Conservation (phyloP, 2,113 vertebrate genomes). For the Thinocorus orbignyianus region DNA sequence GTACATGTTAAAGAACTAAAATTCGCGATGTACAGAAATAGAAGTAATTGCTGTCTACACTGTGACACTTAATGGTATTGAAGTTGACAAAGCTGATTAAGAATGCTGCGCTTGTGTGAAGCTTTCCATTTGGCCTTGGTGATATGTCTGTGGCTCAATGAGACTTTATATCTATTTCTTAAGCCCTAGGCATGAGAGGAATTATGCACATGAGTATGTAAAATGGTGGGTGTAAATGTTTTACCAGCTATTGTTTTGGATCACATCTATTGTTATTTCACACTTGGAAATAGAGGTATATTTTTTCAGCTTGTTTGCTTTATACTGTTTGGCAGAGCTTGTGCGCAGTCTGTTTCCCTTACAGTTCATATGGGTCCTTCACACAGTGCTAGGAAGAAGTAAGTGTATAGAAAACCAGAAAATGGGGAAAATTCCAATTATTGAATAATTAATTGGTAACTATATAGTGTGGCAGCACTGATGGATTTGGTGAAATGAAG, state of each 20-base stretch:
- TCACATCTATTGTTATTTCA: background rate
- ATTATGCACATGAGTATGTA: background rate
- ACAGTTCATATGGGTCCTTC: background rate
- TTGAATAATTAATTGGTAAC: background rate
- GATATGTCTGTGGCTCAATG: background rate
- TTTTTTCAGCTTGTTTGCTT: background rate
- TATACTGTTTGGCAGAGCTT: background rate
- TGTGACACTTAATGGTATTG: background rate
- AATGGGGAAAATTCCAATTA: background rate
- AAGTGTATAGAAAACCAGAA: background rate
- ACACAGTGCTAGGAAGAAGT: background rate
- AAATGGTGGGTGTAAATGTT: background rate
- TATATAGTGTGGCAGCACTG: background rate
- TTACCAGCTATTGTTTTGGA: background rate
- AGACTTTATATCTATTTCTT: background rate
- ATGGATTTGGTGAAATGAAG: background rate
- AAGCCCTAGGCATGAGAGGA: background rate
- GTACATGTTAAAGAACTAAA: background rate
- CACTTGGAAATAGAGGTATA: background rate
- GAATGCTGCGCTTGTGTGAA: background rate
- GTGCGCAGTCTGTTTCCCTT: background rate
- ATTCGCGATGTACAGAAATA: background rate
- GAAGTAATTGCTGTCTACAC: background rate
- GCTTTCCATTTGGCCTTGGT: background rate
- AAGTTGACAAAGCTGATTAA: background rate